Evolutionary conservation across 2,113 vertebrate species (phyloP).

Genomic region (Ciconia stormi): DNA sequence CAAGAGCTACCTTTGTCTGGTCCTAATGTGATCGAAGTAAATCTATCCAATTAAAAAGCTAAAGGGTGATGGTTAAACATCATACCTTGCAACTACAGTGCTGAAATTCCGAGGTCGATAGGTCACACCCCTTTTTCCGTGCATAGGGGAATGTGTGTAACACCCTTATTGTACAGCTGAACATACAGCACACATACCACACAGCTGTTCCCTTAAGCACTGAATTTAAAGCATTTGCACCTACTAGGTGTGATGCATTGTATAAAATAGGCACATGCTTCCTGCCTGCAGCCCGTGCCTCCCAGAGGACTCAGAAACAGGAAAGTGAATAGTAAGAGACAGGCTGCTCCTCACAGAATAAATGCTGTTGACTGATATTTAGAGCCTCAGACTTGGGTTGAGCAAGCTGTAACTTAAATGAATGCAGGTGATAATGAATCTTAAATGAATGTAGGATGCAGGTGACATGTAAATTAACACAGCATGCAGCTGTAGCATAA

Average conservation of each 20-base stretch:
- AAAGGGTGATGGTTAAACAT: not conserved
- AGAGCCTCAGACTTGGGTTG: not conserved
- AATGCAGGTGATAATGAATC: not conserved
- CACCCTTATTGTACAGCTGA: not conserved
- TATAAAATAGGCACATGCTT: not conserved
- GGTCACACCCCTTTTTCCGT: not conserved
- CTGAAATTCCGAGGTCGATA: not conserved
- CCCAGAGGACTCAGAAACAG: not conserved
- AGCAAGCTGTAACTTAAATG: not conserved
- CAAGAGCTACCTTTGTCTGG: not conserved
- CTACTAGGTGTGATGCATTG: not conserved
- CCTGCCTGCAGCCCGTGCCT: not conserved
- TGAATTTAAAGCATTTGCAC: not conserved
- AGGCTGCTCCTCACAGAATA: not conserved
- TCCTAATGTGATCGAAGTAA: not conserved
- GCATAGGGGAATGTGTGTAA: not conserved
- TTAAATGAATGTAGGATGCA: not conserved
- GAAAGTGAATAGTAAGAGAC: not conserved
- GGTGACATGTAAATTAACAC: not conserved
- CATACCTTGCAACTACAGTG: not conserved
- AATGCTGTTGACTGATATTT: not conserved
- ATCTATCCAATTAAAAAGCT: not conserved
- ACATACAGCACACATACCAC: fast-evolving
- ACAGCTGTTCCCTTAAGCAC: not conserved
- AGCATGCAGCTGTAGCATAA: not conserved